Base-by-base conservation (phyloP, 2,113 vertebrate species). In the Phocoena sinus region DNA sequence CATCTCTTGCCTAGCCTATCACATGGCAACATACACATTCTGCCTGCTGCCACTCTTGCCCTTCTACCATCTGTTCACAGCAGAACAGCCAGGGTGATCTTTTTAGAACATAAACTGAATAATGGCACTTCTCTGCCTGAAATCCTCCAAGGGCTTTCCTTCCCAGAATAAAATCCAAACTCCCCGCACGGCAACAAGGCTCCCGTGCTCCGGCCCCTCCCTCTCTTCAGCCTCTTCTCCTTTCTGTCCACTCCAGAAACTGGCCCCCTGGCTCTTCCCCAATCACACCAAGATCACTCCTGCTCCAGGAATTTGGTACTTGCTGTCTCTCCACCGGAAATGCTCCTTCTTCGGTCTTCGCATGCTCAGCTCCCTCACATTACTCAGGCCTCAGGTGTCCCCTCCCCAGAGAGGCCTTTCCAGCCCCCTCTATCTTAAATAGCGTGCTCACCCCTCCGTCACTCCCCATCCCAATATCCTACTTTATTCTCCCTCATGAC, bases 1-100 rank as follows among this genome's bases (percentile, higher is more conserved):
- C 50, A 13, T 4, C 79, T 28, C 82, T 31, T 10, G 50, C 62
- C n/a, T 25, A 18, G 47, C 41, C n/a, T 17, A 5, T 33, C 13
- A 31, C 82, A 10, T 0, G 13, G 47, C 12, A 8, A 26, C 31
- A n/a, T 4, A 9, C 0, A 1, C 0, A 8, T 38, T 7, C 25
- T 10, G 44, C 50, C 62, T 18, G 36, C 53, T 36, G 21, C 53
- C 8, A 23, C 28, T 62, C 53, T 38, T 47, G 18, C 53, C 50
- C 33, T 53, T 36, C 56, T 7, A 26, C 71, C 9, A 1, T 28
- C 89, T 6, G 17, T 5, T 83, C 77, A 67, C 26, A 33, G 62
- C 25, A 70, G 68, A 82, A 33, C 6, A 92, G 41, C n/a, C 80
- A 74, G 70, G 25, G 18, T 10, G 47, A 50, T 12, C 65, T 47